Base-by-base conservation (phyloP, 2,113 vertebrate genomes). In the Macroglossus sobrinus region DNA sequence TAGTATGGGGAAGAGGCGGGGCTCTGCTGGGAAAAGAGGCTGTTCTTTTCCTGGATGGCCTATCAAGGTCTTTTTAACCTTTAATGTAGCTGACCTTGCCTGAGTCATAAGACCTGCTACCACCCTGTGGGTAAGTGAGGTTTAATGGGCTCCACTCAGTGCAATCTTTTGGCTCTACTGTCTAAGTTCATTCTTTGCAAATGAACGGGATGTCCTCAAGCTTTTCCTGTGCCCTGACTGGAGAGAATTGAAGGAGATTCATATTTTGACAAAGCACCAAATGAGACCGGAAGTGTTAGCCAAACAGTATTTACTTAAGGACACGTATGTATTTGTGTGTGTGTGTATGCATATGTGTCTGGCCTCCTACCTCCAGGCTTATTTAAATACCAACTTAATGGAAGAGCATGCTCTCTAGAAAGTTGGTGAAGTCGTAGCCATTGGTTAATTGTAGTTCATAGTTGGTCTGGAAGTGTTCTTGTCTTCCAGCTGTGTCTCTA, bases 341-440 rank as follows among this genome's bases (percentile, higher is more conserved):
- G 0, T 45, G 76, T 2, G 7, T 28, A 18, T 3, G 3, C 4
- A 21, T 2, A 0, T 0, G 3, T 53, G 10, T 71, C 68, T 74
- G 53, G 38, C 74, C 38, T 95, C 50, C 19, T 24, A 38, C 45
- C 24, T 43, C 75, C 66, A 40, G 38, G 13, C 61, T 59, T 19
- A 75, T 64, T 47, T 40, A 22, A 18, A 71, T 9, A 3, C 28
- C 50, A 59, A 3, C 55, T 26, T 40, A 30, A 26, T 22, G 64
- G 92, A 81, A 38, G 33, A 28, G 38, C 30, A 21, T 16, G 2
- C 40, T 80, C 59, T 15, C 45, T 69, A 35, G 81, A 30, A 4
- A 0, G 40, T 9, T 19, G 15, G 28, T 22, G n/a, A 35, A 59
- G 57, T 76, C 26, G 69, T n/a, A 84, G 81, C 94, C 71, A 3